Evolutionary conservation across 2,113 vertebrate genomes (phyloP), one percentile per base, ranked within the genome.

Genomic region (Orthonyx spaldingii): DNA sequence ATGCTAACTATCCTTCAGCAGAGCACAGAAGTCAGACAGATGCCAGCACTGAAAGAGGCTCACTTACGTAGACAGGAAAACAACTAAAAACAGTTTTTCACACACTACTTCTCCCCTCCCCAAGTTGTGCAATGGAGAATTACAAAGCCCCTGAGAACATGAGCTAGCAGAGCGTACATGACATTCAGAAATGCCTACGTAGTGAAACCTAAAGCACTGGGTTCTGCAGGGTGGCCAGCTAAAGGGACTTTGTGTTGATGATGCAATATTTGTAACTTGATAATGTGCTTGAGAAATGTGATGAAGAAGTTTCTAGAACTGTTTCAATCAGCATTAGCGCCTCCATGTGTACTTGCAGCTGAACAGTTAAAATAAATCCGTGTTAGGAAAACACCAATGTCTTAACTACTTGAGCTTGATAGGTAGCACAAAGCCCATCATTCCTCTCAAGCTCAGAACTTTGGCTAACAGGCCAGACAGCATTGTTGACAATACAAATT

Each of bases 401-500:
- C 76, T 91, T 88, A 17, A 22, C 24, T 59, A 65, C 55, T 13
- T 85, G 69, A 55, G 22, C 52, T 33, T 35, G 16, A 39, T 27
- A 57, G 52, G 28, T 30, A 90, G n/a, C 13, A 50, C 42, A 53
- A 70, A 91, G 70, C 55, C 23, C 5, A 13, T 60, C 44, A 64
- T 69, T 39, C 49, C 56, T 57, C 60, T 39, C 18, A 41, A 35
- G 37, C n/a, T 76, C 91, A 75, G 44, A 69, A 69, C 24, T 78
- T 60, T 37, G 49, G 71, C 39, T 56, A 84, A 76, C 23, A 90
- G 88, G 75, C 50, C 63, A 92, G 90, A 70, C 56, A 82, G 42
- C 42, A 27, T 32, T 75, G 85, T 69, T 90, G 77, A 87, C 72
- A 76, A 41, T 56, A 66, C 74, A 94, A 90, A 95, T 96, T 82